Percentiles rank a stretch among this genome's conserved stretches.
Conservation (phyloP, 2,113 vertebrate genomes). For the Paracyprichromis sp. region DNA sequence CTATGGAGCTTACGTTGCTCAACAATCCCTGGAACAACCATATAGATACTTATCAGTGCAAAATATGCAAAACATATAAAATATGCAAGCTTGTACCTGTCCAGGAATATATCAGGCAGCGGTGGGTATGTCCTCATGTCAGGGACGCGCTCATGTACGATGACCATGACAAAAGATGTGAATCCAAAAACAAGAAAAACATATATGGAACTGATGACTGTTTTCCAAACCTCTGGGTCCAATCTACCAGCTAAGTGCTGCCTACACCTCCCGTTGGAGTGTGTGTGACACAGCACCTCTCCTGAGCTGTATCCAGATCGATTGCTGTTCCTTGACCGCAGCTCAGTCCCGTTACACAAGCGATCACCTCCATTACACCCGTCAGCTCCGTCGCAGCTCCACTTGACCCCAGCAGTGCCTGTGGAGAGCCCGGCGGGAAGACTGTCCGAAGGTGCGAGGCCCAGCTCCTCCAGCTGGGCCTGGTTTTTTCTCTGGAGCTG, state of each 20-base stretch:
- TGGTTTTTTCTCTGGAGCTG: conserved; percentile 83
- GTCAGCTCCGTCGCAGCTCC: conserved; percentile 36
- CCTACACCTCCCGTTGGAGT: conserved; percentile 82
- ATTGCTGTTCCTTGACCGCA: conserved; percentile 69
- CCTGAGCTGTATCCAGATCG: conserved; percentile 58
- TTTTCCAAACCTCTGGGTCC: conserved; percentile 98
- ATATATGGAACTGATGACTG: conserved; percentile 82
- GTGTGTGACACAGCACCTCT: conserved; percentile 70
- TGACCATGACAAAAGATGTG: conserved; percentile 95
- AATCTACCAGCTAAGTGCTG: conserved; percentile 71
- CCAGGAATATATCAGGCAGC: conserved; percentile 94
- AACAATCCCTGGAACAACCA: neutral
- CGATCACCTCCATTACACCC: conserved; percentile 74
- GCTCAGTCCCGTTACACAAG: conserved; percentile 36
- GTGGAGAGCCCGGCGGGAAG: neutral
- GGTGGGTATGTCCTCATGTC: conserved; percentile 96
- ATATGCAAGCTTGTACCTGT: conserved; percentile 74
- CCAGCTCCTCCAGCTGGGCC: conserved; percentile 80
- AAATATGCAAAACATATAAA: neutral
- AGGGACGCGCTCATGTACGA: conserved; percentile 92
- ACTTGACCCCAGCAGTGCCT: neutral
- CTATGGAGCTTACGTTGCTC: neutral
- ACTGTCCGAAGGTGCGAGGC: conserved; percentile 63
- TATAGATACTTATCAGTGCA: neutral
- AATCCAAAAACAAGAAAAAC: conserved; percentile 92